Evolutionary conservation across 2,797 vertebrate species (phyloP), one percentile per base, ranked within the genome.

Genomic region (Lacerta viridis): DNA sequence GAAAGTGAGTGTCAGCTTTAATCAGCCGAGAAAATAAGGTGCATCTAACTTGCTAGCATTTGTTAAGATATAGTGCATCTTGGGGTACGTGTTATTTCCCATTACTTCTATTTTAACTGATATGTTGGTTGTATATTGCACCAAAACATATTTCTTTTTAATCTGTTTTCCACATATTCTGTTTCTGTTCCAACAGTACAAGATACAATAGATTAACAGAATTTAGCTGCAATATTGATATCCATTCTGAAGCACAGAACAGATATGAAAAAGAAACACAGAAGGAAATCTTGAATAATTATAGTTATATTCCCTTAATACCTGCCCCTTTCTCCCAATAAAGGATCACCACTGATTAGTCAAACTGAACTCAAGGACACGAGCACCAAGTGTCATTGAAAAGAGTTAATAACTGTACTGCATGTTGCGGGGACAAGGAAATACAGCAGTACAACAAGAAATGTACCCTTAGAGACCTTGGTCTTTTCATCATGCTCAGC

Each of bases 401-500:
- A 92, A 94, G 94, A 93, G 87, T 92, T 93, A 88, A 87, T 23
- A 93, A 88, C 85, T 91, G 94, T 95, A 93, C 66, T 92, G 92
- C 90, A 95, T 91, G 92, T 93, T 90, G 91, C 93, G 93, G 89
- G 94, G 94, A 95, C 91, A 95, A 93, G 94, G 92, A 93, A 76
- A 87, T 81, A 76, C 7, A 55, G 69, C 83, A 80, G 69, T 89
- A 89, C 88, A 82, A 82, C 79, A 39, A 39, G 59, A 85, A 76
- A 13, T 93, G 94, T 93, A 95, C 88, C 89, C 88, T 92, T 93
- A 95, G 93, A 92, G 93, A 95, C 93, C 94, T 96, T 95, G 89
- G 91, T 94, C 93, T 96, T 95, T 93, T 95, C 94, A 91, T 95
- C 95, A 95, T 95, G 95, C 94, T 94, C 91, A 95, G 96, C 94